Evolutionary conservation across 2,888 invertebrate genomes (phyloP), one percentile per base, ranked within the genome.

Genomic region (Acanthosepion pharaonis): DNA sequence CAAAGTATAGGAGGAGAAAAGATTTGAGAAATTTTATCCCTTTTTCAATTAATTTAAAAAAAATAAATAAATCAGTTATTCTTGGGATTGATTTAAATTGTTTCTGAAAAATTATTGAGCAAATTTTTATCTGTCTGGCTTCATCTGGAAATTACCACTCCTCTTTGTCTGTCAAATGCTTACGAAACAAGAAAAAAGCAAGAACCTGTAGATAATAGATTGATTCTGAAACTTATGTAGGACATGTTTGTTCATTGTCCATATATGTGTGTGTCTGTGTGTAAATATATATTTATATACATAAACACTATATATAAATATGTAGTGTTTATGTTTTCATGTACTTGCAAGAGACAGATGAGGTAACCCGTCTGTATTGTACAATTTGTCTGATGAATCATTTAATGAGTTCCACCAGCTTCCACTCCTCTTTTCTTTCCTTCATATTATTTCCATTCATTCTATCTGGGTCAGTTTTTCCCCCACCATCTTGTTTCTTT

Each of bases 301-400:
- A 28, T n/a, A 28, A 6, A 28, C 28, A 28, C 11, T 23, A 59
- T 51, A 59, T 59, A 59, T 23, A 59, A 23, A 59, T 59, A 59
- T 59, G 20, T 59, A 23, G n/a, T 78, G 78, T n/a, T n/a, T 78
- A n/a, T 78, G 78, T 78, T 78, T 78, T n/a, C 78, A n/a, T n/a
- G 78, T 78, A n/a, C 78, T n/a, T n/a, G 78, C n/a, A 5, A 78
- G 78, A 33, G 78, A 78, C 78, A n/a, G 78, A 78, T 78, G 78
- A 78, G 78, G 78, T 78, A 78, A 78, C 78, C 33, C 78, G n/a
- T 78, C 78, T 78, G n/a, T n/a, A 15, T 78, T 78, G n/a, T 78
- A 78, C 78, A 78, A 78, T 78, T n/a, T n/a, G 78, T 78, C 78
- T 78, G 78, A 78, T 78, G 78, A 78, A 78, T 78, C 78, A 78